phyloP scores from a whole-genome alignment of 2,888 invertebrate genomes.

The Heliconius hortense region DNA sequence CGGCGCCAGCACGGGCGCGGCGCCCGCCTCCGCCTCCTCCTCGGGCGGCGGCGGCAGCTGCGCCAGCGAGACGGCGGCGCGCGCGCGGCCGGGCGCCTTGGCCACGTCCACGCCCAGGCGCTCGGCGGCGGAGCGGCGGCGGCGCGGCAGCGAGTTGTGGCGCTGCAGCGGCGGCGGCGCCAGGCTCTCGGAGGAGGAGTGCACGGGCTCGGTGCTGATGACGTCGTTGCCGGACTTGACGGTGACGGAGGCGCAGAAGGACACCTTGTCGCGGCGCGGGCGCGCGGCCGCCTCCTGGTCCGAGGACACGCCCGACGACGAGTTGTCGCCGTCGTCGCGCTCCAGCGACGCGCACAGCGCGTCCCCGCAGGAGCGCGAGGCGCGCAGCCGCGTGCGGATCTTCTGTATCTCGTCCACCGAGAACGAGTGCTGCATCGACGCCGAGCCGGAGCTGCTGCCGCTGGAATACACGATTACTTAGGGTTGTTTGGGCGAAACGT shows the following conservation, averaged over 20 bases:
- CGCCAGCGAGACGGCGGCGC: constrained; percentile 83
- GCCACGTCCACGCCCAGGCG: constrained; percentile 70
- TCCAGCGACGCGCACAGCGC: constrained; percentile 83
- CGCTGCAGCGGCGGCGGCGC: constrained; percentile 78
- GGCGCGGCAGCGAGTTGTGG: constrained; percentile 83
- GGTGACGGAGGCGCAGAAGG: constrained; percentile 77
- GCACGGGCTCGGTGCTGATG: constrained; percentile 79
- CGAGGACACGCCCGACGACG: constrained; percentile 93
- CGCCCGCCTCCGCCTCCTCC: too few relatives aligned
- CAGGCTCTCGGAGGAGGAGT: constrained; percentile 74
- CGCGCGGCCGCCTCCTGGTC: constrained; percentile 85
- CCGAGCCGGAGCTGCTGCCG: constrained; percentile 88
- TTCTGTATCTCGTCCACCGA: constrained; percentile 95
- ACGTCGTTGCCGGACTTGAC: constrained; percentile 79
- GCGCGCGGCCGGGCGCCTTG: constrained; percentile 88
- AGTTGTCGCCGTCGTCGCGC: constrained; percentile 92
- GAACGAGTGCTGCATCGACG: constrained; percentile 91
- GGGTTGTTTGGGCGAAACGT: not conserved
- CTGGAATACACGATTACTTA: constrained; percentile 56
- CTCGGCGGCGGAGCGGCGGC: constrained; percentile 69
- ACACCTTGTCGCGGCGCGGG: constrained; percentile 72
- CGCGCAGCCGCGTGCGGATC: constrained; percentile 91
- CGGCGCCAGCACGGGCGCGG: too few relatives aligned
- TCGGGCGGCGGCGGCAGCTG: constrained; percentile 58
- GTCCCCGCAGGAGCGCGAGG: constrained; percentile 93